These are phyloP conservation scores for Molanna angustata DNA, from an alignment of 2,888 invertebrate genomes.

Conservation along the genomic window DNA sequence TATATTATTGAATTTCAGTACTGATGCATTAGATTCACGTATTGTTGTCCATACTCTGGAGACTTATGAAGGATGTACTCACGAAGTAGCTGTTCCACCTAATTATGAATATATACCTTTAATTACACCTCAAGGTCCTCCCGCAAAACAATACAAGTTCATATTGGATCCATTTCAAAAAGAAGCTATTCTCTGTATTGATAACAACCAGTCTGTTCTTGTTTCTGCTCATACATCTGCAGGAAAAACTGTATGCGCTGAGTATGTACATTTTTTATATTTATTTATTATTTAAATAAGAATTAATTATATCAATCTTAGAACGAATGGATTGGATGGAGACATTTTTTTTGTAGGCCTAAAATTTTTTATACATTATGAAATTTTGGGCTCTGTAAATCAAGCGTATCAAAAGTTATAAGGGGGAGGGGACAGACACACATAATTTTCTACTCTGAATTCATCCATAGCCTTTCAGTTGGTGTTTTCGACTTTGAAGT, in stretches of 20 bases:
- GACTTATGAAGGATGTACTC: slow-evolving; percentile 89
- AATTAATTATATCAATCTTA: too few species aligned
- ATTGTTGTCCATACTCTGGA: slow-evolving; percentile 87
- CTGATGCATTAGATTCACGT: slow-evolving; percentile 73
- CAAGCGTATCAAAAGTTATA: too few species aligned
- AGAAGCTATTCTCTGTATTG: slow-evolving; percentile 93
- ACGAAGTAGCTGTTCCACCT: slow-evolving; percentile 94
- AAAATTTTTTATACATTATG: neutral
- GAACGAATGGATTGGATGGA: too few species aligned
- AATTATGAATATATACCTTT: slow-evolving; percentile 72
- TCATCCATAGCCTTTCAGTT: too few species aligned
- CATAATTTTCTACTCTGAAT: too few species aligned
- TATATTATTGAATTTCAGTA: slow-evolving; percentile 46
- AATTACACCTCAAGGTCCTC: slow-evolving; percentile 58
- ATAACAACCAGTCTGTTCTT: slow-evolving; percentile 96
- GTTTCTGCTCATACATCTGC: slow-evolving; percentile 99
- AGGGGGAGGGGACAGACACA: too few species aligned
- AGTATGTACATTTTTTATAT: slow-evolving; percentile 63
- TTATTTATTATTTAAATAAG: neutral
- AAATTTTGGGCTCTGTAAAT: too few species aligned
- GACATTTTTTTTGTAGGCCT: neutral
- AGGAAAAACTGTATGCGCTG: slow-evolving; percentile 98
- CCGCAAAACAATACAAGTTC: slow-evolving; percentile 92
- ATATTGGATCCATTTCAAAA: slow-evolving; percentile 97
- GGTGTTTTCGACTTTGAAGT: too few species aligned